Evolutionary conservation across 2,113 vertebrate genomes (phyloP).

Genomic region (Pygoscelis antarcticus): DNA sequence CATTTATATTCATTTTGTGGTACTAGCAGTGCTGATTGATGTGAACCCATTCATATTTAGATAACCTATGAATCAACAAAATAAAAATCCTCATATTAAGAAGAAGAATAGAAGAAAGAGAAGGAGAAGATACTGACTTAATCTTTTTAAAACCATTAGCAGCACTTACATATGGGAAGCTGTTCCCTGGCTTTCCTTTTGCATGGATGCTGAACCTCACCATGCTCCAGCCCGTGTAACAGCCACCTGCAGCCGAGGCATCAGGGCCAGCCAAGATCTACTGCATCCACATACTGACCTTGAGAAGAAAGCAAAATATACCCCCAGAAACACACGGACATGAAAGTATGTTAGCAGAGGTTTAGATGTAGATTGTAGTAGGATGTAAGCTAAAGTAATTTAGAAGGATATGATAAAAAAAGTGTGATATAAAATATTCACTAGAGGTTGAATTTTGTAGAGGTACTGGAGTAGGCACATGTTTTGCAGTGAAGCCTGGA

Average conservation of each 20-base stretch:
- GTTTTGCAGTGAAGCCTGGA: neutral
- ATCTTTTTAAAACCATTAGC: neutral
- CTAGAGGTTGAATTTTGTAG: neutral
- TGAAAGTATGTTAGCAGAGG: neutral
- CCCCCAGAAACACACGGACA: neutral
- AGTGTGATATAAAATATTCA: neutral
- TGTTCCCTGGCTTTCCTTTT: too few species aligned
- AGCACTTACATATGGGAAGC: rapidly evolving
- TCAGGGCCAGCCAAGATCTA: neutral
- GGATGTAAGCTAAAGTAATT: too few species aligned
- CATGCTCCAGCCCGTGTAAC: rapidly evolving
- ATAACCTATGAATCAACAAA: conserved; percentile 15
- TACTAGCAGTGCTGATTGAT: neutral
- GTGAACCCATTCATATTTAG: neutral
- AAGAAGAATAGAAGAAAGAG: neutral
- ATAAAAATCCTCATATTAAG: neutral
- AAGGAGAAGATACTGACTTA: neutral
- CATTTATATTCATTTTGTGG: neutral
- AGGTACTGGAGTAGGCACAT: too few species aligned
- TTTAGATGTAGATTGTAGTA: neutral
- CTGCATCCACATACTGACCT: neutral
- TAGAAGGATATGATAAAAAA: neutral
- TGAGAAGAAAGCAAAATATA: too few species aligned
- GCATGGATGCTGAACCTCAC: rapidly evolving
- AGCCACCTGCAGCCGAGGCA: too few species aligned